Percentiles rank a stretch among this genome's conserved stretches.
These are phyloP conservation scores for Conus betulinus DNA, from an alignment of 1,140 invertebrate species.

Conservation along the genomic window DNA sequence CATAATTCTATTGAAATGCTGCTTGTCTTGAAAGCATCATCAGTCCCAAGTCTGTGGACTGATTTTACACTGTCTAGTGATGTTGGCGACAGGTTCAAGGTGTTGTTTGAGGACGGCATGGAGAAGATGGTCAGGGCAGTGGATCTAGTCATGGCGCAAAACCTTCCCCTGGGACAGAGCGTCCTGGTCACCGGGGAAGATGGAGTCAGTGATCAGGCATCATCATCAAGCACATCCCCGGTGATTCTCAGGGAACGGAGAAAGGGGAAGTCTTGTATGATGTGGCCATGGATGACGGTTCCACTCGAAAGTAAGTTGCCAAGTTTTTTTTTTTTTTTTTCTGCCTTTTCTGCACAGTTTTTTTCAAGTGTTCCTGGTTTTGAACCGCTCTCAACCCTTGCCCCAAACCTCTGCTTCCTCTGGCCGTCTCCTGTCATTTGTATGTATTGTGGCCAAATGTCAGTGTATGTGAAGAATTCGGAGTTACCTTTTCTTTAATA, in stretches of 20 bases:
- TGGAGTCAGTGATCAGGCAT: constrained; percentile 60
- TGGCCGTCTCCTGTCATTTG: too few species aligned
- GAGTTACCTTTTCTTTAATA: too few species aligned
- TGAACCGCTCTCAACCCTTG: too few species aligned
- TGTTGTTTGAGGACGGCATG: constrained; percentile 66
- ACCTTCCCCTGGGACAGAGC: constrained; percentile 60
- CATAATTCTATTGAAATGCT: neutral
- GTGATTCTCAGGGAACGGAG: constrained; percentile 31
- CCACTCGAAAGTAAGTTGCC: constrained; percentile 50
- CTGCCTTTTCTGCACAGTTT: too few species aligned
- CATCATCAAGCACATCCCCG: constrained; percentile 52
- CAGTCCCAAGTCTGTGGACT: neutral
- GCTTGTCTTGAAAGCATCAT: neutral
- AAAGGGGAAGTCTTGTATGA: constrained; percentile 35
- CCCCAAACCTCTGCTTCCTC: too few species aligned
- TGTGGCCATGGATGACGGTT: constrained; percentile 58
- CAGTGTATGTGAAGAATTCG: too few species aligned
- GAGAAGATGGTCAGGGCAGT: constrained; percentile 42
- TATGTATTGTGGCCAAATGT: too few species aligned
- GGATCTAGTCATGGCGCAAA: constrained; percentile 58
- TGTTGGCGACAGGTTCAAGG: constrained; percentile 31
- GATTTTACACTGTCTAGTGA: neutral
- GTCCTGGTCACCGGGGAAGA: constrained; percentile 59
- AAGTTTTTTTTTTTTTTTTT: neutral
- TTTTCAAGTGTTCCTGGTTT: too few species aligned